Percentiles rank a stretch among this genome's conserved stretches.
Evolutionary conservation across 2,113 vertebrate genomes (phyloP).

Genomic region (Cygnus buccinator): DNA sequence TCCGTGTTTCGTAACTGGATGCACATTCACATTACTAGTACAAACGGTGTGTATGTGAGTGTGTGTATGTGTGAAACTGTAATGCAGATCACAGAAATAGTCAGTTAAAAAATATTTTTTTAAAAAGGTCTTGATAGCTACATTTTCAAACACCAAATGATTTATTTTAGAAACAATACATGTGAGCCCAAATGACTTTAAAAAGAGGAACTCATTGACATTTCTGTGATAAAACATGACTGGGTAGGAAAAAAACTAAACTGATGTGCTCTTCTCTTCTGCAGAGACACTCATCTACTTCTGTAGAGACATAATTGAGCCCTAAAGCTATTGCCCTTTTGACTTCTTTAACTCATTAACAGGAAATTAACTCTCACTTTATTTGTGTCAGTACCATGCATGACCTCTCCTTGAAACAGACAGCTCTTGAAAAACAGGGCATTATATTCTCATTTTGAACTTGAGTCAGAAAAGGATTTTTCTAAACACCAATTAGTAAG

Average conservation of each 20-base stretch:
- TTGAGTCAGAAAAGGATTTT: background rate
- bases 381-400: background rate
- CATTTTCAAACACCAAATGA: background rate
- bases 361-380: conserved; percentile 37
- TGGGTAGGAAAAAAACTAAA: background rate
- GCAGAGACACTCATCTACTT: background rate
- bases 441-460: background rate
- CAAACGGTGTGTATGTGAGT: background rate
- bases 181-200: background rate
- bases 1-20: background rate
- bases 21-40: background rate
- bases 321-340: background rate
- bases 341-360: background rate
- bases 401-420: background rate
- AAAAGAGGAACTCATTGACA: background rate
- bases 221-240: background rate
- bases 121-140: background rate
- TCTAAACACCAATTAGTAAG: background rate
- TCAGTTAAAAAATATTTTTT: no score
- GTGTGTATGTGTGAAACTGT: background rate
- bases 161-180: background rate
- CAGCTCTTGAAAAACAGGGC: background rate
- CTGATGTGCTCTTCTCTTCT: background rate
- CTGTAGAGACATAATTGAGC: conserved; percentile 3
- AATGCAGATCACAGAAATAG: background rate